Base-by-base conservation (phyloP, 2,888 invertebrate genomes). In the Xanthorhoe designata region DNA sequence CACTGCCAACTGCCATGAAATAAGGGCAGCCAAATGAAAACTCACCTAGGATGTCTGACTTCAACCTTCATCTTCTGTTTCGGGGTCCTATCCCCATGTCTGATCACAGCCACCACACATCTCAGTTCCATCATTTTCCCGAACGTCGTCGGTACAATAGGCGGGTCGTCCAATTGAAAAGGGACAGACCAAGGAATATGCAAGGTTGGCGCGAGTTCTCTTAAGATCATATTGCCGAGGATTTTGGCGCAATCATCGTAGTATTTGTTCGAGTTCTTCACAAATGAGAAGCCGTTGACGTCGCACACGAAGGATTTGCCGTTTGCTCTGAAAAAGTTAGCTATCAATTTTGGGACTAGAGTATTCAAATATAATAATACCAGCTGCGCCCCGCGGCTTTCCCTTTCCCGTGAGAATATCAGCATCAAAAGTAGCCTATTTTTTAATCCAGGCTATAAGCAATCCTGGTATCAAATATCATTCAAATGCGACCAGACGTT, bases 31-130 rank as follows among this genome's bases (percentile, higher is more conserved):
- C n/a, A n/a, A n/a, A 24, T 24, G 4, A 5, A 42, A 3, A 85
- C 94, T 87, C 89, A 98, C 97, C 98, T 98, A 2, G 97, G 97
- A 95, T 99, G 98, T 59, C 98, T 95, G 13, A 99, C 99, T 95
- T 99, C 99, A 75, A 99, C 99, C 91, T 99, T 99, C 99, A 99
- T 99, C 94, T 99, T 99, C 93, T 99, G 99, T 87, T 99, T 99
- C 0, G 99, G 99, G 13, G 99, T 99, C 74, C 99, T 94, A 89
- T 99, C 99, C 0, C 99, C 99, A 83, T 99, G 99, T 66, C 99
- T 94, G 69, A 99, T 99, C 6, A 99, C 98, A 24, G 98, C 99
- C 49, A 99, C 98, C 2, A 99, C 99, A 87, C 99, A 99, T 35
- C 99, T 94, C 69, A 96, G 84, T 78, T 96, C 96, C 96, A 96